These are phyloP conservation scores for Otus sunia DNA, from an alignment of 2,113 vertebrate species.

Conservation along the genomic window DNA sequence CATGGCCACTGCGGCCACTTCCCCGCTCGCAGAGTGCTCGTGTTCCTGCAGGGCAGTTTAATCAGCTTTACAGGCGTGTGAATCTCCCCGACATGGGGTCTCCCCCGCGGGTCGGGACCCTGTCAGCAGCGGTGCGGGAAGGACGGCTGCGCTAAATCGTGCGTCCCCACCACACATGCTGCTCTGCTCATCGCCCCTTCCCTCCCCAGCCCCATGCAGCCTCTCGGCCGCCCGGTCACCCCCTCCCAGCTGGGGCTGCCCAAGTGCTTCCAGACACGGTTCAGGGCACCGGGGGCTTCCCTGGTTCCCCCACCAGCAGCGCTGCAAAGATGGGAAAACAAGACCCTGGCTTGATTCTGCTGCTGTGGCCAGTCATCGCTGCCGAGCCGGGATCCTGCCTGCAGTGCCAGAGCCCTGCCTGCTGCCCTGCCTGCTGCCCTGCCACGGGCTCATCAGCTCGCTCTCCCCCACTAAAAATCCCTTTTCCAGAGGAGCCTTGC, in stretches of 20 bases:
- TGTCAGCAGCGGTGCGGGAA: background rate
- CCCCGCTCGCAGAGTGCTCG: rapidly evolving
- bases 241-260: background rate
- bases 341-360: background rate
- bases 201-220: background rate
- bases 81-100: background rate
- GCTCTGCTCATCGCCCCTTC: background rate
- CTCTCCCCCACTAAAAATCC: background rate
- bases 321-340: background rate
- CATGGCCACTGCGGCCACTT: background rate
- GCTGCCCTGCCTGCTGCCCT: background rate
- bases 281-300: background rate
- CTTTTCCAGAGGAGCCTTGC: background rate
- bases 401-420: background rate
- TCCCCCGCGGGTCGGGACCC: background rate
- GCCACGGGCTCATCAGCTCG: background rate
- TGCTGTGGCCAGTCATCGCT: rapidly evolving
- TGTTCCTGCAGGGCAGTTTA: rapidly evolving
- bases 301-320: rapidly evolving
- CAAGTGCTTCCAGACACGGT: background rate
- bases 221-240: rapidly evolving
- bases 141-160: background rate
- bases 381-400: background rate
- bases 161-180: background rate
- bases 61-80: rapidly evolving